phyloP scores from a whole-genome alignment of 2,113 vertebrate species.

The Gallinago paraguaiae region DNA sequence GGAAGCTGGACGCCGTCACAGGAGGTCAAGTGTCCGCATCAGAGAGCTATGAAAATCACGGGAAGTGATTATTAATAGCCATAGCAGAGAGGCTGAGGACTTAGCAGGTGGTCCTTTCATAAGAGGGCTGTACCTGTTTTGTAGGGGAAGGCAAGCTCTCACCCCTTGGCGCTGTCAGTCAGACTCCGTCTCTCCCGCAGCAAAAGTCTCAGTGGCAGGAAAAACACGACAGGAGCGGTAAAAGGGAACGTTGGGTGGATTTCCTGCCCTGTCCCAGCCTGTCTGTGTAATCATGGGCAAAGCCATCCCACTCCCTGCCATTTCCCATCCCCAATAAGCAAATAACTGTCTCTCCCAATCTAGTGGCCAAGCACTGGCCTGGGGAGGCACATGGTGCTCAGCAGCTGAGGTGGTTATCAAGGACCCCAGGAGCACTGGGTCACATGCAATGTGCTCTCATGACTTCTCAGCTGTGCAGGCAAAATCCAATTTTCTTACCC shows the following conservation, averaged over 20 bases:
- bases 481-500: neutral
- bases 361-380: neutral
- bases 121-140: neutral
- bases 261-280: neutral
- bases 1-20: neutral
- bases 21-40: neutral
- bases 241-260: neutral
- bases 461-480: neutral
- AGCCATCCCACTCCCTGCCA: fast-evolving
- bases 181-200: neutral
- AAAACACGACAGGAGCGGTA: neutral
- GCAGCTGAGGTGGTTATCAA: neutral
- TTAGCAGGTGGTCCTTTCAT: constrained; percentile 23
- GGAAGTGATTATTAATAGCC: constrained; percentile 51
- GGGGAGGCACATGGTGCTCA: fast-evolving
- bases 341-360: neutral
- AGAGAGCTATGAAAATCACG: constrained; percentile 15
- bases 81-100: neutral
- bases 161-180: constrained; percentile 15
- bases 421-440: neutral
- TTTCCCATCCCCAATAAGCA: neutral
- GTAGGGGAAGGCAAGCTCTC: neutral
- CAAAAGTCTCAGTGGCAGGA: neutral
- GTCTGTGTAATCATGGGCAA: neutral
- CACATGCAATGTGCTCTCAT: too few relatives aligned